Conservation (phyloP, 2,113 vertebrate species). For the Copsychus sechellarum region DNA sequence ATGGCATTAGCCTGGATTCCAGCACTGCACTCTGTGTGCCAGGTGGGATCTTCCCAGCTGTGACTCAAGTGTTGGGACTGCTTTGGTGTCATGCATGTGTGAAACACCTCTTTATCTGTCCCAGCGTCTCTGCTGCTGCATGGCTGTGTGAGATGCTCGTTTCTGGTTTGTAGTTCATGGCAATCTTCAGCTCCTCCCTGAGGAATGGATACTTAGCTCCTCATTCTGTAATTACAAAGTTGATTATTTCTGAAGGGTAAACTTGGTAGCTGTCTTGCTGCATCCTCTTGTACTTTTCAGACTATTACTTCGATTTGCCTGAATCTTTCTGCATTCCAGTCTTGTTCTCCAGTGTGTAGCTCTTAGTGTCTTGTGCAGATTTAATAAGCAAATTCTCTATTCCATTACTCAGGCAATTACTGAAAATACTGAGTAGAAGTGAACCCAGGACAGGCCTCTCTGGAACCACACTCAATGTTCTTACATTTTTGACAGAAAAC, state of each 20-base stretch:
- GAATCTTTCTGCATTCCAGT: background rate
- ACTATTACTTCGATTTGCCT: background rate
- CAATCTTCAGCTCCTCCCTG: background rate
- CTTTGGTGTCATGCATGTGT: background rate
- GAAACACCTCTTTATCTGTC: background rate
- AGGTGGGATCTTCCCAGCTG: background rate
- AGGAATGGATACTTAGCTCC: background rate
- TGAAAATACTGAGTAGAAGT: conserved; percentile 38
- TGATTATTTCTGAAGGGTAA: background rate
- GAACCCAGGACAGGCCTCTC: conserved; percentile 25
- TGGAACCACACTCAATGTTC: conserved; percentile 21
- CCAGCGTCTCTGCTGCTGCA: background rate
- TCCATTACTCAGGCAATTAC: conserved; percentile 51
- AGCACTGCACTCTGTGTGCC: no score
- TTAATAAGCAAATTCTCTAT: conserved; percentile 53
- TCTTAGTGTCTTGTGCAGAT: conserved; percentile 33
- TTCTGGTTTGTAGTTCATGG: background rate
- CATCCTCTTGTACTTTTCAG: background rate
- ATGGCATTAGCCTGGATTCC: no score
- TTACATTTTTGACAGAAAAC: conserved; percentile 44
- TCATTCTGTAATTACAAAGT: background rate
- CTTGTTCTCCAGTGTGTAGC: background rate
- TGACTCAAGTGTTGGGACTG: background rate
- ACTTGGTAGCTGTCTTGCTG: background rate
- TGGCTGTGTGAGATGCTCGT: background rate